Evolutionary conservation across 2,797 vertebrate species (phyloP), one percentile per base, ranked within the genome.

Genomic region (Typhlichthys subterraneus): DNA sequence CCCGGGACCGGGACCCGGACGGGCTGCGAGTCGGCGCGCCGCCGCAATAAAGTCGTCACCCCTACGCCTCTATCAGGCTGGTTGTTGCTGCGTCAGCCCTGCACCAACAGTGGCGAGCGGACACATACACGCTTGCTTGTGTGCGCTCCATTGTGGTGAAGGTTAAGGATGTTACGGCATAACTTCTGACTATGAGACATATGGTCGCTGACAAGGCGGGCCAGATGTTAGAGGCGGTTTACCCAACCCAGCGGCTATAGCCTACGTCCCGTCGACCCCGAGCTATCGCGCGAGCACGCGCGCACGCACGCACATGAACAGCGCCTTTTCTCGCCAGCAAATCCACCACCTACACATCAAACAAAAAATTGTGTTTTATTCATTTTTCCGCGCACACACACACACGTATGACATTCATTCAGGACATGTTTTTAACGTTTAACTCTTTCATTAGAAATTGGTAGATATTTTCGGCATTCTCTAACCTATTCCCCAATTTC

Each of bases 81-180:
- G 63, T 69, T 48, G 65, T 42, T 11, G 79, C 80, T 92, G 88
- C 89, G 91, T 91, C 92, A 92, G 88, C 80, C 78, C 87, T 87
- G 88, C 89, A 87, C 73, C 84, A 83, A 79, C 59, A 56, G 70
- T 66, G 15, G 48, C 45, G 6, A 59, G 5, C 46, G 61, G 45
- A 12, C 1, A 7, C 45, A 14, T 12, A 15, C 61, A 29, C 46
- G 59, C 63, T 60, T 48, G 11, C 12, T 54, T 8, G 1, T n/a
- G 12, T 5, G 29, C 33, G n/a, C 31, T 50, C 23, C 46, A 5
- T n/a, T 31, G 12, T 56, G 55, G 57, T 52, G 50, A 65, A 67
- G 58, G 69, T 69, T 48, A 63, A 61, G 59, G 65, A 46, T 52
- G 77, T 63, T 66, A 64, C 69, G 69, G 23, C 77, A 68, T 48